Evolutionary conservation across 2,113 vertebrate genomes (phyloP), one percentile per base, ranked within the genome.

Genomic region (Toxotes jaculatrix): DNA sequence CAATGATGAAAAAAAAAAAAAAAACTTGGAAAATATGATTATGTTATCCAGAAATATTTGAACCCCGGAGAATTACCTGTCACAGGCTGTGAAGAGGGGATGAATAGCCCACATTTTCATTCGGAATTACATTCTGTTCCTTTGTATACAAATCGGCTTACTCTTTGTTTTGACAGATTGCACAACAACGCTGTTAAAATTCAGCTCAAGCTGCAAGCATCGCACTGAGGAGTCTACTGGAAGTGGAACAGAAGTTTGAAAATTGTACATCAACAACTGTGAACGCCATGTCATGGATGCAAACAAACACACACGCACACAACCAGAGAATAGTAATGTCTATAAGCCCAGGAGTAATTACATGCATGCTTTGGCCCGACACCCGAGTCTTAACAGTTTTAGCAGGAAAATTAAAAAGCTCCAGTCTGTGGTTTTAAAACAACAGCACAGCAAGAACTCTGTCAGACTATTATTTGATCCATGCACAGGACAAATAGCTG

Each of bases 131-230:
- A 89, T 84, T 87, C 78, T 79, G 80, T 87, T 84, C 72, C 56
- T 82, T 87, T 88, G 74, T 89, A 45, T 70, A 77, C 80, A 93
- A 91, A 94, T 92, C 83, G 72, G 80, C 78, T 93, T 91, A 90
- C 14, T 67, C 74, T 23, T 92, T 90, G 82, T 92, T 93, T 91
- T 89, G 81, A 90, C 83, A 90, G 89, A 92, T 85, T 90, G 83
- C 55, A 72, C 77, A 91, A 91, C 83, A 89, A 80, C 77, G 80
- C 81, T 82, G 70, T 79, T 77, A 69, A 80, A 89, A 89, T 81
- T 85, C 77, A 74, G 71, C 78, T 87, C 78, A 55, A 61, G 68
- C 70, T 65, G 77, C 81, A 47, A 71, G 74, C 17, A 10, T 32
- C 2, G 19, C 77, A 51, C 79, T 17, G 75, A 67, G 53, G 69